A percentile compares a stretch with the other conserved stretches of the same genome.
Conservation (phyloP, 30 jellyfish, hydroid and myxozoan genomes). For the Morbakka virulenta region DNA sequence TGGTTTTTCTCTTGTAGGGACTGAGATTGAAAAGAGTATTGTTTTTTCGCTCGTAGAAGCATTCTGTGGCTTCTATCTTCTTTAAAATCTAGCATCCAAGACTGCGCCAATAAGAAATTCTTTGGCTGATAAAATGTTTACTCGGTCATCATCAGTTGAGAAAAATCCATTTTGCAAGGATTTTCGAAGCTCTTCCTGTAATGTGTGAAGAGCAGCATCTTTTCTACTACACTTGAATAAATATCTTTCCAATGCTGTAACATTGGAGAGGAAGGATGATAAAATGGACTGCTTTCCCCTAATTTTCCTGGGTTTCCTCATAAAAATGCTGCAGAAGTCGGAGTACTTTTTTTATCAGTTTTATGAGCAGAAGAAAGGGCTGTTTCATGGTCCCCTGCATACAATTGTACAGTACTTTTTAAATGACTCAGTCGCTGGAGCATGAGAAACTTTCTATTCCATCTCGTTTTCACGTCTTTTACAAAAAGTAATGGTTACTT, state of each 20-base stretch:
- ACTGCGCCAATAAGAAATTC: no score
- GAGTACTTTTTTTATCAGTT: constrained; percentile 17
- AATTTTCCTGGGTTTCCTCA: constrained; percentile 3
- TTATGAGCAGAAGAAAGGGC: not conserved
- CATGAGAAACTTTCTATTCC: constrained; percentile 23
- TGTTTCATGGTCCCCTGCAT: constrained; percentile 23
- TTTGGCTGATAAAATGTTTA: no score
- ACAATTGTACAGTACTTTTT: constrained; percentile 16
- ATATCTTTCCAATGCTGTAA: constrained; percentile 10
- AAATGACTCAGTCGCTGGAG: constrained; percentile 23
- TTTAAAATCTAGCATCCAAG: constrained; percentile 13
- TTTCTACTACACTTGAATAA: not conserved
- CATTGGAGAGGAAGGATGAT: constrained; percentile 11
- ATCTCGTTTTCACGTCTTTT: constrained; percentile 8
- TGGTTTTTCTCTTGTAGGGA: no score
- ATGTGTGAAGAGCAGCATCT: constrained; percentile 5
- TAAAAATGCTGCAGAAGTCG: constrained; percentile 15
- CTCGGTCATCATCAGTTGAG: no score
- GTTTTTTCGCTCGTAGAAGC: no score
- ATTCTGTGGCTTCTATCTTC: constrained; percentile 26
- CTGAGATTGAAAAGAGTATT: no score
- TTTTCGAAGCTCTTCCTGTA: constrained; percentile 7
- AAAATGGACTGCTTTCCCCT: constrained; percentile 10
- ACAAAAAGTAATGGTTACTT: constrained; percentile 15
- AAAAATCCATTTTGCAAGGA: constrained; percentile 22